Evolutionary conservation across 2,797 vertebrate genomes (phyloP), one percentile per base, ranked within the genome.

Genomic region (Lophotriccus pileatus): DNA sequence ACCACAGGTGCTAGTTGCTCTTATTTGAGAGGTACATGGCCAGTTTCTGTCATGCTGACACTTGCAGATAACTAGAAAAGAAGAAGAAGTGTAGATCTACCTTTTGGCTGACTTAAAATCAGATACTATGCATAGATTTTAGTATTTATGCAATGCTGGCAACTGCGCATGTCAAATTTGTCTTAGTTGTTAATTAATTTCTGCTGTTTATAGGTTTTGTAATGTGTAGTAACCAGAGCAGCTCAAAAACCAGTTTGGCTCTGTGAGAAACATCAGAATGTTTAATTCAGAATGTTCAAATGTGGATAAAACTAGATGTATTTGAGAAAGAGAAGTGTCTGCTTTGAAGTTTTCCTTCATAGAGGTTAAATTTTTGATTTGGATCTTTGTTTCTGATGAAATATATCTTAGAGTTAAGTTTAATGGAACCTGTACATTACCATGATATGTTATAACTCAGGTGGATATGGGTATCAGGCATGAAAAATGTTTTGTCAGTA

Each of bases 1-100:
- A 16, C 16, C 36, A 30, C 0, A 0, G 22, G 12, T 79, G 43
- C 46, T 41, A 2, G 2, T 39, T 80, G 66, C 52, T 69, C 28
- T 28, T 9, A 32, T 82, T 73, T 46, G 13, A 64, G 32, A 93
- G 34, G 12, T 43, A 1, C 6, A 3, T 4, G 5, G 23, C 70
- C 37, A 9, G 13, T 17, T 78, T 50, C 28, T 67, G 2, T 52
- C 56, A 34, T 46, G 19, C 6, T 58, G n/a, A 44, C 1, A 1
- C 43, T 77, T 89, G 39, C 43, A 78, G 64, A 13, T 53, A 74
- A 49, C 37, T 62, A 60, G 58, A 64, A 78, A 59, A 93, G 66
- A 78, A 46, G 32, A 44, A 47, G 21, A 79, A 69, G 23, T 32
- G 18, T 62, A 39, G 15, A 15, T 70, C 8, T 77, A 10, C 39